These are phyloP conservation scores for Andinoacara biseriatus DNA, from an alignment of 2,113 vertebrate species.

Conservation along the genomic window DNA sequence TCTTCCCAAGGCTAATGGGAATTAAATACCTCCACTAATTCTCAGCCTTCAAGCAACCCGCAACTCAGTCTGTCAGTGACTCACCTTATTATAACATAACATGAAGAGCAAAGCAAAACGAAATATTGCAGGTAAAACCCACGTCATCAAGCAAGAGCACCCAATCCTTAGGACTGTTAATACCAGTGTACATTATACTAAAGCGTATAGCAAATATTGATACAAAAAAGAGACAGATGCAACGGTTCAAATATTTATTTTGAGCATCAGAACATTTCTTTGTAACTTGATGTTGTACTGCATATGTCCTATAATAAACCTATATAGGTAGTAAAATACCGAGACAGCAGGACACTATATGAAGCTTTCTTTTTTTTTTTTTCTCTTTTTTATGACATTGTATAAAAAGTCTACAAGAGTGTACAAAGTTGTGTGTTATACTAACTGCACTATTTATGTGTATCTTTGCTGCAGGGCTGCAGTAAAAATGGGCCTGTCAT, in stretches of 20 bases:
- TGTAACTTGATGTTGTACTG: background rate
- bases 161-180: background rate
- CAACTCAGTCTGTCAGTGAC: conserved; percentile 31
- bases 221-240: background rate
- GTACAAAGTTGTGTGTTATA: background rate
- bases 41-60: conserved; percentile 47
- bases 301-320: background rate
- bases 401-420: background rate
- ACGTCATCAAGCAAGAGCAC: background rate
- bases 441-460: conserved; percentile 17
- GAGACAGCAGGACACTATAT: background rate
- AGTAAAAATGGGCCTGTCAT: conserved; percentile 84
- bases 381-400: background rate
- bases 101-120: background rate
- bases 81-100: conserved; percentile 31
- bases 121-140: background rate
- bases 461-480: conserved; percentile 81
- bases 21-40: conserved; percentile 65
- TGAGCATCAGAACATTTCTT: background rate
- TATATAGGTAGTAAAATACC: background rate
- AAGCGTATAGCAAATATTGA: background rate
- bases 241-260: background rate
- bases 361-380: background rate
- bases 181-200: background rate
- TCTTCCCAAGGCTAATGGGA: conserved; percentile 56